These are phyloP conservation scores for Anseranas semipalmata DNA, from an alignment of 2,113 vertebrate genomes.

Conservation along the genomic window DNA sequence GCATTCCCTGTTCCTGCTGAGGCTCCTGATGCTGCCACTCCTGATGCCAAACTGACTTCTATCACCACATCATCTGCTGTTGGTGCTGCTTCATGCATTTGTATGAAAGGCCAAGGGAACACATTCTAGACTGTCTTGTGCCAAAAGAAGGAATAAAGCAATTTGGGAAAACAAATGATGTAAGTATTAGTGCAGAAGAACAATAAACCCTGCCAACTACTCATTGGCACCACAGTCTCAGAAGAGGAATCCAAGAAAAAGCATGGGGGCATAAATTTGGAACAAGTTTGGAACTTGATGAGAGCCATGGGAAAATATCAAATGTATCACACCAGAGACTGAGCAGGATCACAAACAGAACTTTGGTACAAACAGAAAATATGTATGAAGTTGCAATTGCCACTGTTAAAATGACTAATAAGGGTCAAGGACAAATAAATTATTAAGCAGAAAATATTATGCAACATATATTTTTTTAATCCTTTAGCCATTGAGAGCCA, in stretches of 20 bases:
- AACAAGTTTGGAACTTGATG: background rate
- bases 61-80: background rate
- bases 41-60: background rate
- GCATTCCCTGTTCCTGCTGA: background rate
- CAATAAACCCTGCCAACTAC: conserved; percentile 18
- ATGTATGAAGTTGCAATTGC: background rate
- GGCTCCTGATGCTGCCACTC: conserved; percentile 42
- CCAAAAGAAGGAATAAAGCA: conserved; percentile 23
- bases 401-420: background rate
- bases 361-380: background rate
- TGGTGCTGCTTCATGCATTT: background rate
- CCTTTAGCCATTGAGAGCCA: background rate
- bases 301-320: background rate
- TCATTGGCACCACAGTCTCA: background rate
- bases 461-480: background rate
- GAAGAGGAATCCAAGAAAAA: background rate
- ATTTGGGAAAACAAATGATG: conserved; percentile 16
- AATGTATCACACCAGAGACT: background rate
- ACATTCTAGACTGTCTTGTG: background rate
- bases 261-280: background rate
- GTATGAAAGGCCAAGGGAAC: background rate
- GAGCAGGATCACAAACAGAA: background rate
- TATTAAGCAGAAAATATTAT: background rate
- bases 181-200: background rate
- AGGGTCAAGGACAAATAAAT: background rate